phyloP scores from a whole-genome alignment of 1,140 invertebrate genomes.

The Drosophila nannoptera region DNA sequence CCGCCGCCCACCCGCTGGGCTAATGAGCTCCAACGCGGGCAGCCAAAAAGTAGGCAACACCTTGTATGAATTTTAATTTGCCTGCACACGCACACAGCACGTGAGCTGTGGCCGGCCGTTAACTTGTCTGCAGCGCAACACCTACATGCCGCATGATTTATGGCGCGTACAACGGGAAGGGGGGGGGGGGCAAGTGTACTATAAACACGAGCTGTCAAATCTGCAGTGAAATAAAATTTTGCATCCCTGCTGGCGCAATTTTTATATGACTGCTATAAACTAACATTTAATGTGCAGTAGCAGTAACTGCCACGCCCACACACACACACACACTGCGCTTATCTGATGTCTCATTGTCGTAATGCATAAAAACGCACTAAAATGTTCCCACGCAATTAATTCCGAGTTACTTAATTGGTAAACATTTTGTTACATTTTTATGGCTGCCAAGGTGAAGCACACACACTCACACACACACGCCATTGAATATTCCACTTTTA shows the following conservation, averaged over 20 bases:
- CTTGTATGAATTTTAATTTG: constrained; percentile 65
- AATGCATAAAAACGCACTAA: constrained; percentile 77
- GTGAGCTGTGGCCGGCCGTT: constrained; percentile 34
- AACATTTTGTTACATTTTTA: constrained; percentile 77
- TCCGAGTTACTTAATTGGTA: constrained; percentile 73
- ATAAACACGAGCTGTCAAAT: constrained; percentile 53
- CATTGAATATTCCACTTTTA: constrained; percentile 72
- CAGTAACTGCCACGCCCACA: constrained; percentile 19
- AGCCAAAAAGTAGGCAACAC: constrained; percentile 68
- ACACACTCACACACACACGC: constrained; percentile 19
- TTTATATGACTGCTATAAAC: constrained; percentile 53
- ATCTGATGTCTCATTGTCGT: constrained; percentile 47
- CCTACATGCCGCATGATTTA: constrained; percentile 62
- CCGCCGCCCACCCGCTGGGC: constrained; percentile 6
- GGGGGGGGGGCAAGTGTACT: too few relatives aligned
- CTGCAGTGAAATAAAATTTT: constrained; percentile 56
- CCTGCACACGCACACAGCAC: constrained; percentile 43
- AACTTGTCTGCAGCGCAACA: constrained; percentile 63
- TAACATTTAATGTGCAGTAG: constrained; percentile 63
- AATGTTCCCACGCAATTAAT: constrained; percentile 75
- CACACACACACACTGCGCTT: not conserved
- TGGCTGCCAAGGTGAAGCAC: constrained; percentile 66
- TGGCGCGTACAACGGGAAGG: constrained; percentile 26
- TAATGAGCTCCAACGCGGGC: constrained; percentile 68
- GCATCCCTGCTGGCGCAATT: constrained; percentile 28